Evolutionary conservation across 2,888 invertebrate species (phyloP).

Genomic region (Ptycholaimellus sp.): DNA sequence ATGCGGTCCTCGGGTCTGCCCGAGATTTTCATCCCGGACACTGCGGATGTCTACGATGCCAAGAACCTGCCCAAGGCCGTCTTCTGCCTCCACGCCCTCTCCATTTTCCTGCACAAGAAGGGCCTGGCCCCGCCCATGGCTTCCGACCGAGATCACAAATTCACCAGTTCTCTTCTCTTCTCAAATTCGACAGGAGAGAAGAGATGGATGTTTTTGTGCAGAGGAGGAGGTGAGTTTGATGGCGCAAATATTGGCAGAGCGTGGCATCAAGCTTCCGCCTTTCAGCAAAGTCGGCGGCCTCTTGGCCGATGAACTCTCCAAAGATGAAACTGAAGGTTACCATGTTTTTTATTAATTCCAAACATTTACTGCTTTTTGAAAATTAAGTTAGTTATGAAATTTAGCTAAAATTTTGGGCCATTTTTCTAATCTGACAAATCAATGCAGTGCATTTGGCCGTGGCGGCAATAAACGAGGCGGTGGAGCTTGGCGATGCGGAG

Average conservation of each 20-base stretch:
- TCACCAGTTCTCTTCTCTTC: no score
- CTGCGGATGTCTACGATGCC: conserved; percentile 54
- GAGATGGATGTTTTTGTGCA: conserved; percentile 1
- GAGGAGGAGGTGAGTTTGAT: conserved; percentile 41
- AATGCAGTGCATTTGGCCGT: conserved; percentile 39
- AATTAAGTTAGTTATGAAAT: no score
- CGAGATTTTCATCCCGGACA: conserved; percentile 52
- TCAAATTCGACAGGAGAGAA: conserved; percentile 32
- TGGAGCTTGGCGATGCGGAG: conserved; percentile 28
- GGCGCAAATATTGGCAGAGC: conserved; percentile 43
- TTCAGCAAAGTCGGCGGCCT: conserved; percentile 52
- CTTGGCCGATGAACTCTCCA: conserved; percentile 36
- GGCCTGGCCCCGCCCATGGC: conserved; percentile 49
- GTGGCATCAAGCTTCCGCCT: conserved; percentile 45
- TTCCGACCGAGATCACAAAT: no score
- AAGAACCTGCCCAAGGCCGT: conserved; percentile 54
- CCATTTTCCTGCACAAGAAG: conserved; percentile 29
- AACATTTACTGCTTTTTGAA: conserved; percentile 1
- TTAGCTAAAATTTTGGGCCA: no score
- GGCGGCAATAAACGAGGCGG: conserved; percentile 41
- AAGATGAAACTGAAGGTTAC: not conserved
- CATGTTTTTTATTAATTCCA: not conserved
- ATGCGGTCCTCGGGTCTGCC: conserved; percentile 44
- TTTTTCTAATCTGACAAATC: no score
- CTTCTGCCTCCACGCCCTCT: conserved; percentile 50